These are phyloP conservation scores for Parnassius apollo DNA, from an alignment of 2,888 invertebrate species.

Conservation along the genomic window DNA sequence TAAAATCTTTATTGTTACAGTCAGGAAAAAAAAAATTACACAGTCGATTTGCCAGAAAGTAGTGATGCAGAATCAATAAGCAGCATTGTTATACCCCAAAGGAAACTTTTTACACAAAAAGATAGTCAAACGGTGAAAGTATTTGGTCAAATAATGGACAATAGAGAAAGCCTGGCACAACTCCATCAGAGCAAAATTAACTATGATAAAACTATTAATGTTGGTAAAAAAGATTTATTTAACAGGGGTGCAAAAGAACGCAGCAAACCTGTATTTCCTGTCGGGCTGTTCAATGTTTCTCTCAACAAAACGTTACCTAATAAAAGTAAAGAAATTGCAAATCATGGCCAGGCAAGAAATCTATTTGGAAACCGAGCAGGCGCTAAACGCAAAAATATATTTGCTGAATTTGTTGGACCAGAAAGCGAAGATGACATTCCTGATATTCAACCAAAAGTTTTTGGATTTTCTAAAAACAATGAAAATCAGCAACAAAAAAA, in stretches of 20 bases:
- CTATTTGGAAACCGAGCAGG: constrained; percentile 54
- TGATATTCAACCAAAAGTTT: constrained; percentile 58
- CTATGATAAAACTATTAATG: constrained; percentile 46
- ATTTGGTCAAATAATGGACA: constrained; percentile 46
- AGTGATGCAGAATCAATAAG: constrained; percentile 66
- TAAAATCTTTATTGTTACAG: constrained; percentile 42
- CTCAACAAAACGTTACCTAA: constrained; percentile 50
- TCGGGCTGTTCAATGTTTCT: constrained; percentile 53
- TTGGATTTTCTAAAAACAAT: constrained; percentile 49
- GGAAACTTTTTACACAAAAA: constrained; percentile 60
- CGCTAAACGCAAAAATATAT: constrained; percentile 62
- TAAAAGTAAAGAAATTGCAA: constrained; percentile 49
- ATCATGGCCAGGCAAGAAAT: constrained; percentile 44
- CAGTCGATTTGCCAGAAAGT: constrained; percentile 61
- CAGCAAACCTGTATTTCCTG: constrained; percentile 54
- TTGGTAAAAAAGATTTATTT: constrained; percentile 54
- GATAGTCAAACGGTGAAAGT: constrained; percentile 48
- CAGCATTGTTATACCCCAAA: constrained; percentile 66
- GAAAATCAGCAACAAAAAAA: constrained; percentile 37
- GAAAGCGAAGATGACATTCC: constrained; percentile 68
- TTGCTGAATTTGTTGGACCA: constrained; percentile 59
- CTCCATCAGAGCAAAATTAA: constrained; percentile 42
- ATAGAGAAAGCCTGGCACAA: constrained; percentile 50
- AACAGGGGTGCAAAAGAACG: constrained; percentile 41
- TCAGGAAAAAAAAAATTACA: constrained; percentile 55